Percentiles rank a stretch among this genome's conserved stretches.
Conservation (phyloP, 2,113 vertebrate genomes). For the Hippolais icterina region DNA sequence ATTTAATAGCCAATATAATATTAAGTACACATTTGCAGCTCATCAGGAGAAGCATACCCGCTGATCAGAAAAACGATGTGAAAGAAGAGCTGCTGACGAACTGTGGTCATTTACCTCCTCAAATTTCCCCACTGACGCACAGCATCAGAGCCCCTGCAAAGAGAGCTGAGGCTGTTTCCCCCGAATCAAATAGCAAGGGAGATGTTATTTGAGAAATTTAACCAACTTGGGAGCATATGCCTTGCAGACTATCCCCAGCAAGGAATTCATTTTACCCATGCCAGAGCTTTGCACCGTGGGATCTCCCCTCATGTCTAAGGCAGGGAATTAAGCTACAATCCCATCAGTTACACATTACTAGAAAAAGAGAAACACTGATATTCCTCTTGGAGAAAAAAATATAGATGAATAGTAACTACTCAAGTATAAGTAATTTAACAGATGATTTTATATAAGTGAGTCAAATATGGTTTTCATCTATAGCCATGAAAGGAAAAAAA, state of each 20-base stretch:
- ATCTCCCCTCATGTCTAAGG: neutral
- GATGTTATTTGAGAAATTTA: neutral
- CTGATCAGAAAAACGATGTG: slow-evolving; percentile 40
- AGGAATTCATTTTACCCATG: neutral
- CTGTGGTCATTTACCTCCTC: slow-evolving; percentile 25
- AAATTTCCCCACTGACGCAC: slow-evolving; percentile 15
- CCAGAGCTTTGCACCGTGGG: neutral
- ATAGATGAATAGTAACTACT: neutral
- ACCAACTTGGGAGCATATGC: neutral
- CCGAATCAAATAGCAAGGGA: neutral
- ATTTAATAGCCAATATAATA: slow-evolving; percentile 47
- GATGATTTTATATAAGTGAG: neutral
- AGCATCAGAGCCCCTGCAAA: neutral
- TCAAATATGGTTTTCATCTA: neutral
- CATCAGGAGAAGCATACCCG: slow-evolving; percentile 35
- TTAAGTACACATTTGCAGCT: slow-evolving; percentile 60
- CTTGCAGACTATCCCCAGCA: neutral
- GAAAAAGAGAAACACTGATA: neutral
- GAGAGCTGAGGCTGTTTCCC: neutral
- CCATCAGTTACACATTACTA: neutral
- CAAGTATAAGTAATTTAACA: neutral
- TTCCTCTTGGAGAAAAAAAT: neutral
- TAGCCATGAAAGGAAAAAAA: neutral
- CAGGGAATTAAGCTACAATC: neutral
- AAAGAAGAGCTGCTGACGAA: slow-evolving; percentile 21